Evolutionary conservation across 2,888 invertebrate species (phyloP).

Genomic region (Hybos culiciformis): DNA sequence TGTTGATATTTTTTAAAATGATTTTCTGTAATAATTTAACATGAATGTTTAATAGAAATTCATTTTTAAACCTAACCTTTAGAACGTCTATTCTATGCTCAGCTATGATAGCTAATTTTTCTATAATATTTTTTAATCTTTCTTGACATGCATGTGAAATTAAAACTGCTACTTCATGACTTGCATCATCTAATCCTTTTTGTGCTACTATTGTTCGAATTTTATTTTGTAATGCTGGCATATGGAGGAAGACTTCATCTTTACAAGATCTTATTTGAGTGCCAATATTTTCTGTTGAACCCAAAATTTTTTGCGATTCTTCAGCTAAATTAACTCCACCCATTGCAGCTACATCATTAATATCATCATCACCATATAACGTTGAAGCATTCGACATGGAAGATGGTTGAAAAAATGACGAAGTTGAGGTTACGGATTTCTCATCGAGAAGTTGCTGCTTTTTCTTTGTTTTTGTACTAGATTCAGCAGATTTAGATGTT

Average conservation of each 20-base stretch:
- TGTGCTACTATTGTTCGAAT: slow-evolving; percentile 61
- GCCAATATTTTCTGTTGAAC: slow-evolving; percentile 78
- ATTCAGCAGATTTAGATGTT: slow-evolving; percentile 33
- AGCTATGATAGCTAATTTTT: slow-evolving; percentile 82
- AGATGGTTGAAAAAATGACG: slow-evolving; percentile 40
- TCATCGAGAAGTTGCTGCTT: slow-evolving; percentile 64
- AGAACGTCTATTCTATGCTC: slow-evolving; percentile 90
- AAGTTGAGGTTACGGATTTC: slow-evolving; percentile 32
- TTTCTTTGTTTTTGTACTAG: slow-evolving; percentile 45
- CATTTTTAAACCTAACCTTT: slow-evolving; percentile 47
- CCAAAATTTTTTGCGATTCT: slow-evolving; percentile 87
- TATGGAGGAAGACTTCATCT: slow-evolving; percentile 77
- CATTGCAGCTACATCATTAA: slow-evolving; percentile 98
- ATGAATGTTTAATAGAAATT: background rate
- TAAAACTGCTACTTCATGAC: slow-evolving; percentile 72
- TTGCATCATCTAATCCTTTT: slow-evolving; percentile 71
- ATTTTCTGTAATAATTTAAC: background rate
- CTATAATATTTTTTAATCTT: slow-evolving; percentile 75
- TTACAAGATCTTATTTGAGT: slow-evolving; percentile 83
- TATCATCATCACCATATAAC: slow-evolving; percentile 77
- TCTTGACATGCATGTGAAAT: slow-evolving; percentile 92
- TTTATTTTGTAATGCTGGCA: slow-evolving; percentile 60
- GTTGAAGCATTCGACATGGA: slow-evolving; percentile 37
- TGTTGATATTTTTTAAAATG: background rate
- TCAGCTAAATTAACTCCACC: slow-evolving; percentile 95